A percentile compares a stretch with the other conserved stretches of the same genome.
Evolutionary conservation across 2,888 invertebrate species (phyloP).

Genomic region (Erebia epiphron): DNA sequence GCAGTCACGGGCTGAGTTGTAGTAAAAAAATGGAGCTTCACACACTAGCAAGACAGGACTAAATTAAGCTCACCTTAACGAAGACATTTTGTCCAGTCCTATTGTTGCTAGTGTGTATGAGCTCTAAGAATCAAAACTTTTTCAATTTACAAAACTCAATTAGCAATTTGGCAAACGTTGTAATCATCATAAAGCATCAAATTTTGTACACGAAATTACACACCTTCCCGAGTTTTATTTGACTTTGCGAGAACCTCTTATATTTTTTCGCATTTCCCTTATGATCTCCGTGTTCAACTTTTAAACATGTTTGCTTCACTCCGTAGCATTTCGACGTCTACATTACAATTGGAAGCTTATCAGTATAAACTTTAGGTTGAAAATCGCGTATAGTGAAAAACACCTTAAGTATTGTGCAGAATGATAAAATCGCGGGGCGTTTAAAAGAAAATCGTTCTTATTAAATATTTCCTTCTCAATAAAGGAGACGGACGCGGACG

Average conservation of each 20-base stretch:
- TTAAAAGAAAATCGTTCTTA: slow-evolving; percentile 61
- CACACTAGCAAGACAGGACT: too few relatives aligned
- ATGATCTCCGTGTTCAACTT: slow-evolving; percentile 24
- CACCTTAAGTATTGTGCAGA: slow-evolving; percentile 29
- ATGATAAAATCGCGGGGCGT: slow-evolving; percentile 50
- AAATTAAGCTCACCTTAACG: too few relatives aligned
- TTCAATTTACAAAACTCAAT: background rate
- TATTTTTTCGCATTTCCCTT: slow-evolving; percentile 27
- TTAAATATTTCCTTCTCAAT: slow-evolving; percentile 66
- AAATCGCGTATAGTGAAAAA: background rate
- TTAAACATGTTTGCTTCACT: slow-evolving; percentile 26
- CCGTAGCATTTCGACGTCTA: background rate
- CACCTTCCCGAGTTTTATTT: slow-evolving; percentile 19
- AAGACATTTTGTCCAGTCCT: too few relatives aligned
- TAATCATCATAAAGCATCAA: background rate
- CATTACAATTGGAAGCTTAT: slow-evolving; percentile 5
- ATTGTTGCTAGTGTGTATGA: too few relatives aligned
- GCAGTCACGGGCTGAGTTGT: too few relatives aligned
- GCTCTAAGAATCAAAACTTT: background rate
- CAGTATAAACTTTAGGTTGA: background rate
- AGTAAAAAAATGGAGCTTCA: too few relatives aligned
- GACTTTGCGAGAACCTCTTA: slow-evolving; percentile 16
- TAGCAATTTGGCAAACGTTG: background rate
- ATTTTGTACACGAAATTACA: slow-evolving; percentile 1
- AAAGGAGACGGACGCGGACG: slow-evolving; percentile 50